Conservation (phyloP, 2,113 vertebrate species). For the Rattus rattus region DNA sequence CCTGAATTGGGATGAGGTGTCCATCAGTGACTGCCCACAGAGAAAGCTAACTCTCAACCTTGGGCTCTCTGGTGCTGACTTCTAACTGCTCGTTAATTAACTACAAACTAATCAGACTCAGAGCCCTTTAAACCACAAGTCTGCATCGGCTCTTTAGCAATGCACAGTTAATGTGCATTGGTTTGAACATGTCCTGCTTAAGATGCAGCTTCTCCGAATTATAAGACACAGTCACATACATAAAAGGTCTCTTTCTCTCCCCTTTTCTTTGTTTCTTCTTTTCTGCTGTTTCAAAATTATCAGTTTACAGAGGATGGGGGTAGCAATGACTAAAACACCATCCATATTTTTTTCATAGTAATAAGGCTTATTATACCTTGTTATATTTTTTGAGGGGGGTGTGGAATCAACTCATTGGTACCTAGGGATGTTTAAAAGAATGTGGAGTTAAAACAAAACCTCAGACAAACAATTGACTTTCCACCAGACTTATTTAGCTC, state of each 20-base stretch:
- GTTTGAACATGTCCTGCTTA: background rate
- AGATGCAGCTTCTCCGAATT: background rate
- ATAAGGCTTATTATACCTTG: background rate
- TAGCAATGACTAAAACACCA: background rate
- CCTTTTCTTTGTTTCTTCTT: background rate
- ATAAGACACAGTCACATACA: background rate
- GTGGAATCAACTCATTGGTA: slow-evolving; percentile 1
- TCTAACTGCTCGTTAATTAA: slow-evolving; percentile 65
- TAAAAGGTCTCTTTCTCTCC: background rate
- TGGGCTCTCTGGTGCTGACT: slow-evolving; percentile 18
- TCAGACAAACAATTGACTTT: background rate
- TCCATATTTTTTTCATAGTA: background rate
- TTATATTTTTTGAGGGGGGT: background rate
- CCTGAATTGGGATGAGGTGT: background rate
- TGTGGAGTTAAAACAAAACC: background rate
- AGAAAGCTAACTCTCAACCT: slow-evolving; percentile 51
- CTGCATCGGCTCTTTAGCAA: background rate
- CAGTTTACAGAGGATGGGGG: background rate
- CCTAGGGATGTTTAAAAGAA: background rate
- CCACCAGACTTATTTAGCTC: slow-evolving; percentile 4
- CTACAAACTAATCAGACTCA: slow-evolving; percentile 35
- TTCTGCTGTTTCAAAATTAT: background rate
- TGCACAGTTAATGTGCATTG: background rate
- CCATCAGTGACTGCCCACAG: slow-evolving; percentile 26
- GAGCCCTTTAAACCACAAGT: background rate